Conservation (phyloP, 2,797 vertebrate genomes). For the Petrocephalus sullivani region DNA sequence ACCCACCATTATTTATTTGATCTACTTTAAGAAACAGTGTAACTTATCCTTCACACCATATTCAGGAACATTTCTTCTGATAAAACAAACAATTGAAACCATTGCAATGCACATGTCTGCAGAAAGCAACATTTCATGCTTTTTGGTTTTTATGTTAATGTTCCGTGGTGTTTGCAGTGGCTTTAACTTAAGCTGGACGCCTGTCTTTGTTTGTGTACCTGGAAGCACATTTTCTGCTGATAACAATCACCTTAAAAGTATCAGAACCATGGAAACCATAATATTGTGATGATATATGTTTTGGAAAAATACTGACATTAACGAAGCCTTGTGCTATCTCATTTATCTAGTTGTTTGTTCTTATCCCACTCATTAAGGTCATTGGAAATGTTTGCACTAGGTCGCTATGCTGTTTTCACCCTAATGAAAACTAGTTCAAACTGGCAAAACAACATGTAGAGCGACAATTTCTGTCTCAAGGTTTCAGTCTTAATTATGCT, state of each 20-base stretch:
- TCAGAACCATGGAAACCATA: constrained; percentile 20
- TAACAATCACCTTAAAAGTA: background rate
- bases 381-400: constrained; percentile 14
- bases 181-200: background rate
- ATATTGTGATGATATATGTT: constrained; percentile 10
- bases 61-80: background rate
- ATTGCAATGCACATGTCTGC: background rate
- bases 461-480: background rate
- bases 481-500: background rate
- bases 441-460: constrained; percentile 9
- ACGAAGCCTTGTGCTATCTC: background rate
- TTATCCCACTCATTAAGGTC: constrained; percentile 17
- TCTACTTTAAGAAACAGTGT: background rate
- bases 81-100: background rate
- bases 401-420: background rate
- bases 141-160: background rate
- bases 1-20: background rate
- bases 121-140: background rate
- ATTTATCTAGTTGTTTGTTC: constrained; percentile 17
- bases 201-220: background rate
- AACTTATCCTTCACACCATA: background rate
- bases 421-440: background rate
- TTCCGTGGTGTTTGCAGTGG: background rate
- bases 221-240: background rate
- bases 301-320: constrained; percentile 7